Evolutionary conservation across 2,797 vertebrate species (phyloP), one percentile per base, ranked within the genome.

Genomic region (Phalloptychus januarius): DNA sequence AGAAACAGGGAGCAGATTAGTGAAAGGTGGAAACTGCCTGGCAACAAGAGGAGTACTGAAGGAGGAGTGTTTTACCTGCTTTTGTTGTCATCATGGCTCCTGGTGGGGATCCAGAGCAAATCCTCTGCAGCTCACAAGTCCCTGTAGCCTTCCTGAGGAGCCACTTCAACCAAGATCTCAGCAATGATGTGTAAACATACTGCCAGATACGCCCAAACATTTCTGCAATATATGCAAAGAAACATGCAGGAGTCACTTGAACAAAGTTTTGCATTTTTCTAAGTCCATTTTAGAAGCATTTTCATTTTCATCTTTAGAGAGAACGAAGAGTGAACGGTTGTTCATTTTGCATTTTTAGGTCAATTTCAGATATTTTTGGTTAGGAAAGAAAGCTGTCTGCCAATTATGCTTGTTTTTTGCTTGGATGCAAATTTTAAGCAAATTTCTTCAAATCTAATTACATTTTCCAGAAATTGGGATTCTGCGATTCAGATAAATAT

Each of bases 131-230:
- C 89, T 99, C 98, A 91, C 98, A 98, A 70, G 86, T 97, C 46
- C 97, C 95, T 0, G 97, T 98, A 13, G 94, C 88, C 80, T 97
- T 96, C 80, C 97, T 92, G 81, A 97, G 72, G 70, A 98, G 18
- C 98, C 98, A 99, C 92, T 99, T 99, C 83, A 99, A 81, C 96
- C 97, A 99, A 87, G 96, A 97, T 23, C 98, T 95, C 67, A 99
- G 91, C 89, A 96, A 97, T 72, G 94, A 95, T 28, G 94, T 94
- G 91, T 98, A 98, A 75, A 99, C 92, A 85, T 96, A 97, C 56
- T 96, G 92, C 97, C 96, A 98, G 81, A 98, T 87, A 71, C 77
- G 94, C 52, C 88, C 79, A 82, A 97, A 86, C 98, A 99, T 99
- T 85, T 96, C 95, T 96, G 85, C 8, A 85, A 71, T 6, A 73